Conservation (phyloP, 2,797 vertebrate species). For the Atherinosoma microstoma region DNA sequence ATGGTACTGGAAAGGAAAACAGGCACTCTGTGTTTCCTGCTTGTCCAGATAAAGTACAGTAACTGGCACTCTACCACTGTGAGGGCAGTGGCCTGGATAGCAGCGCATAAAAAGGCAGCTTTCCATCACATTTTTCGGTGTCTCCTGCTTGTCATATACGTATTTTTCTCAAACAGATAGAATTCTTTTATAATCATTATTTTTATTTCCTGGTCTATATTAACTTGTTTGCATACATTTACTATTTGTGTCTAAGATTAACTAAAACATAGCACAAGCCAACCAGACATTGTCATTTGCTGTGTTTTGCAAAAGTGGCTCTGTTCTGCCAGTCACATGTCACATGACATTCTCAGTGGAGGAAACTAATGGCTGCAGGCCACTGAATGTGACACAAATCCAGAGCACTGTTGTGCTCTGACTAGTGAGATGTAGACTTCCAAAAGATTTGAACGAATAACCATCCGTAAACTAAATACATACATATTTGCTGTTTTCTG, state of each 20-base stretch:
- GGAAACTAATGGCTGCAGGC: conserved; percentile 48
- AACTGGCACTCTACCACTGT: conserved; percentile 55
- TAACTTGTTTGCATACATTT: conserved; percentile 6
- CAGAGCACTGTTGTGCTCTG: conserved; percentile 32
- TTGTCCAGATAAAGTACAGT: conserved; percentile 58
- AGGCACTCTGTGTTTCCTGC: conserved; percentile 51
- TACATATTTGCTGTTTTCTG: conserved; percentile 4
- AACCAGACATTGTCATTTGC: conserved; percentile 1
- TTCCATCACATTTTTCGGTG: conserved; percentile 65
- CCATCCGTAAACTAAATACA: conserved; percentile 11
- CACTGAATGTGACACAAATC: conserved; percentile 35
- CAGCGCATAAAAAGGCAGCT: conserved; percentile 64
- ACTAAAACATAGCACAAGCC: neutral
- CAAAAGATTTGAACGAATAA: conserved; percentile 15
- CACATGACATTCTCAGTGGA: conserved; percentile 45
- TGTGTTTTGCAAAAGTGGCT: conserved; percentile 19
- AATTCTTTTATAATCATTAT: neutral
- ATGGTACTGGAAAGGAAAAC: conserved; percentile 42
- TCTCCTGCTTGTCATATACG: conserved; percentile 11
- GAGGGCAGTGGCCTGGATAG: conserved; percentile 75
- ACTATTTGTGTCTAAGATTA: neutral
- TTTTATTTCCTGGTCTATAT: neutral
- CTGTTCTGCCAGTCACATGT: conserved; percentile 37
- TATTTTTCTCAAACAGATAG: neutral
- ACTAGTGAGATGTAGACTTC: conserved; percentile 24